Base-by-base conservation (phyloP, 92 coral and sea anemone genomes). In the Epizoanthus scotinus region DNA sequence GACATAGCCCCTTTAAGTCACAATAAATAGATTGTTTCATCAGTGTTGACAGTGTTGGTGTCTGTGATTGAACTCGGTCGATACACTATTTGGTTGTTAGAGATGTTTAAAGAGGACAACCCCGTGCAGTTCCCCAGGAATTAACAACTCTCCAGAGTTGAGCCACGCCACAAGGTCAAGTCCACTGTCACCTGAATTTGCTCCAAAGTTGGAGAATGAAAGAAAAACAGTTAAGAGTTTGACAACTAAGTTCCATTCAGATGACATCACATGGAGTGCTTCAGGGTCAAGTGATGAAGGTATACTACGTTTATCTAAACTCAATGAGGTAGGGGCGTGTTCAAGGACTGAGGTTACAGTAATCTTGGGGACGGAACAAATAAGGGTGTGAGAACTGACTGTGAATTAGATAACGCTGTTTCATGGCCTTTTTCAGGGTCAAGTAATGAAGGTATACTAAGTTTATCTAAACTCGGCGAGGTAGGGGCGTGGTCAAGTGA, bases 261-360 rank as follows among this genome's bases (percentile, higher is more conserved):
- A 31, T 20, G 24, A 74, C n/a, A 74, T 74, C 22, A 47, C 80
- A 24, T 74, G 80, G 80, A 74, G 67, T 59, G 66, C 80, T 58
- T 74, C 80, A 36, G 80, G 63, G 62, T 8, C 80, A 29, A 74
- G 80, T 36, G 67, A 74, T 74, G 80, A 59, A 74, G 80, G 80
- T 74, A 74, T 12, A 52, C 47, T 44, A 6, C 40, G 40, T 6
- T 34, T 6, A 34, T 0, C 40, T 34, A 2, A 12, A 17, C 55
- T 13, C 42, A 12, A 9, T 2, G 64, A 14, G 14, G 3, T 14
- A 22, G 29, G 64, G 40, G 5, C 40, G 6, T 34, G 40, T 34
- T 34, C n/a, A n/a, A n/a, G n/a, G n/a, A n/a, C n/a, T n/a, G n/a
- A n/a, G n/a, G n/a, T n/a, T n/a, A n/a, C 6, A 4, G 2, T 40